Evolutionary conservation across 2,797 vertebrate genomes (phyloP).

Genomic region (Anolis apletophallus): DNA sequence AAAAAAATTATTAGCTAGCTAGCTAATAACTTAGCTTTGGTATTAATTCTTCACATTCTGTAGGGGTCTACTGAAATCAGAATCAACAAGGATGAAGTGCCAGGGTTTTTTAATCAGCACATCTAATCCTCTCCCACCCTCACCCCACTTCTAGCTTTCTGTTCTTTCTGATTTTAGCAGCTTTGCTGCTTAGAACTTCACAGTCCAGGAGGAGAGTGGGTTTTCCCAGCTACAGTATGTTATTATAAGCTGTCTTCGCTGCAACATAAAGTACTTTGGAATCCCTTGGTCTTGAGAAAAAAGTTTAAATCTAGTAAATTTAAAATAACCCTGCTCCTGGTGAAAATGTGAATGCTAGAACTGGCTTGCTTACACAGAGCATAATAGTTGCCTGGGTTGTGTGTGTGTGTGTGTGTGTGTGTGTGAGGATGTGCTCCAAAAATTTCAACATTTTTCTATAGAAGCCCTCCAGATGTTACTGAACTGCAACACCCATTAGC

Average conservation of each 20-base stretch:
- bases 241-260: background rate
- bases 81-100: background rate
- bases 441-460: background rate
- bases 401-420: background rate
- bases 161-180: background rate
- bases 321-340: background rate
- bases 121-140: background rate
- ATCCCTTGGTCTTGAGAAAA: background rate
- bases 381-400: background rate
- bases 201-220: no score
- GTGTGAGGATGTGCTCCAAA: background rate
- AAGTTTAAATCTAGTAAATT: background rate
- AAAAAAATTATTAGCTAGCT: no score
- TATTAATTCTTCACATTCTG: background rate
- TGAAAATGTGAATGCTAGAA: background rate
- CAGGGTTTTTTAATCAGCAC: background rate
- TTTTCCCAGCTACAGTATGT: no score
- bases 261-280: background rate
- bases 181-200: background rate
- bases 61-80: background rate
- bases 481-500: background rate
- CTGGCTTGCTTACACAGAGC: background rate
- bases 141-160: background rate
- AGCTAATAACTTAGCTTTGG: background rate
- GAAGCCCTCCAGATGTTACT: background rate